Evolutionary conservation across 2,797 vertebrate genomes (phyloP).

Genomic region (Corythornis leucogaster): DNA sequence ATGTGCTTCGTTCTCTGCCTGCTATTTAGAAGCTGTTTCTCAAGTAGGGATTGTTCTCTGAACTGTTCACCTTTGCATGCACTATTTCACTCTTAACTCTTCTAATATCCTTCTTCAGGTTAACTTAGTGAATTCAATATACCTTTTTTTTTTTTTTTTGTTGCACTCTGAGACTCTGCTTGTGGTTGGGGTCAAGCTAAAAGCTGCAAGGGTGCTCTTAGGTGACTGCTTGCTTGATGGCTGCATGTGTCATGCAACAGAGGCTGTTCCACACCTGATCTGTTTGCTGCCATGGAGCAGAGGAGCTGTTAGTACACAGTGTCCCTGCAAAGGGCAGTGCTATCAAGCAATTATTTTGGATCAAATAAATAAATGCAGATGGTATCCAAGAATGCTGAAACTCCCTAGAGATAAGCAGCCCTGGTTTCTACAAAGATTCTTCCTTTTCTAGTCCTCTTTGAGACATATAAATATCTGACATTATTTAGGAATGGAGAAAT

Average conservation of each 20-base stretch:
- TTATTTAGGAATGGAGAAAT: not conserved
- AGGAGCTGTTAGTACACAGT: not conserved
- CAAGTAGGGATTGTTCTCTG: slow-evolving; percentile 45
- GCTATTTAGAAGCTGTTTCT: slow-evolving; percentile 53
- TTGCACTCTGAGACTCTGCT: not conserved
- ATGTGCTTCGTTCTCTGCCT: slow-evolving; percentile 56
- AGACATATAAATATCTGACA: not conserved
- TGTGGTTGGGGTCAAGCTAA: not conserved
- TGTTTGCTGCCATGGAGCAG: not conserved
- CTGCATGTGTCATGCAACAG: not conserved
- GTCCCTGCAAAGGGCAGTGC: not conserved
- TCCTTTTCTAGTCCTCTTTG: not conserved
- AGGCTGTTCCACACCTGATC: not conserved
- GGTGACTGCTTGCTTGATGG: not conserved
- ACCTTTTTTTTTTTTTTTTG: not conserved
- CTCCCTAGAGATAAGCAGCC: not conserved
- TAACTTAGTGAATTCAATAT: slow-evolving; percentile 50
- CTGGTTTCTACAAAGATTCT: not conserved
- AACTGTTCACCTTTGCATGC: slow-evolving; percentile 55
- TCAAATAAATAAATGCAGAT: not conserved
- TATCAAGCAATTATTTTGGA: not conserved
- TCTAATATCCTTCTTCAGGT: slow-evolving; percentile 46
- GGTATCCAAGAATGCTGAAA: not conserved
- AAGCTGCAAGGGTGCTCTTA: not conserved
- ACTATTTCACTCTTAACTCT: slow-evolving; percentile 46